These are phyloP conservation scores for Andricus grossulariae DNA, from an alignment of 1,140 invertebrate genomes.

Conservation along the genomic window DNA sequence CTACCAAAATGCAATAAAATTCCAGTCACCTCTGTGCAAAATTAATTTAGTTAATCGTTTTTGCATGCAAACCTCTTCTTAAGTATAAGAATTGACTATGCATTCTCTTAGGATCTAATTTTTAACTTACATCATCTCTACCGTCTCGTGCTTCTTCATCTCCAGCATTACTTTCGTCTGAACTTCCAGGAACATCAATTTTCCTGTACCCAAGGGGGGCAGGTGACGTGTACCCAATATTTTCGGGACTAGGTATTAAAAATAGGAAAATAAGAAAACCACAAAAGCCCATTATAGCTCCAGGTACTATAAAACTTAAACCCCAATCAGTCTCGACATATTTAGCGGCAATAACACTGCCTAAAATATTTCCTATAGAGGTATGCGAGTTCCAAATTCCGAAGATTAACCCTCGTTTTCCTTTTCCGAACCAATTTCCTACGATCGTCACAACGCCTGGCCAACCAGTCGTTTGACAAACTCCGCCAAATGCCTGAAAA, in stretches of 20 bases:
- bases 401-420: conserved; percentile 93
- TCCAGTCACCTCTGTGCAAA: too few relatives aligned
- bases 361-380: conserved; percentile 95
- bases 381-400: conserved; percentile 98
- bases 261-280: conserved; percentile 93
- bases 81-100: not conserved
- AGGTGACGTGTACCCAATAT: conserved; percentile 80
- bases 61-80: not conserved
- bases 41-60: too few relatives aligned
- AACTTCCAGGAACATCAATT: conserved; percentile 62
- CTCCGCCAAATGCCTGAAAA: conserved; percentile 85
- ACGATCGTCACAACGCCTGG: conserved; percentile 95
- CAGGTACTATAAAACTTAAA: conserved; percentile 93
- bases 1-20: too few relatives aligned
- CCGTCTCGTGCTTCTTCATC: conserved; percentile 49
- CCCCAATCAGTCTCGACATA: conserved; percentile 94
- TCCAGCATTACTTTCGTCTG: conserved; percentile 63
- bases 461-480: conserved; percentile 94
- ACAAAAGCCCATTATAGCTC: conserved; percentile 85
- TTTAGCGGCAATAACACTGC: conserved; percentile 86
- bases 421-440: conserved; percentile 97
- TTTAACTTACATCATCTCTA: conserved; percentile 66
- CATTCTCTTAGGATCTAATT: not conserved
- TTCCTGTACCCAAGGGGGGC: conserved; percentile 64
- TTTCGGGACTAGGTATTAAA: conserved; percentile 86